phyloP scores from a whole-genome alignment of 35 echinoderm and acorn worm genomes.

The Apostichopus californicus region DNA sequence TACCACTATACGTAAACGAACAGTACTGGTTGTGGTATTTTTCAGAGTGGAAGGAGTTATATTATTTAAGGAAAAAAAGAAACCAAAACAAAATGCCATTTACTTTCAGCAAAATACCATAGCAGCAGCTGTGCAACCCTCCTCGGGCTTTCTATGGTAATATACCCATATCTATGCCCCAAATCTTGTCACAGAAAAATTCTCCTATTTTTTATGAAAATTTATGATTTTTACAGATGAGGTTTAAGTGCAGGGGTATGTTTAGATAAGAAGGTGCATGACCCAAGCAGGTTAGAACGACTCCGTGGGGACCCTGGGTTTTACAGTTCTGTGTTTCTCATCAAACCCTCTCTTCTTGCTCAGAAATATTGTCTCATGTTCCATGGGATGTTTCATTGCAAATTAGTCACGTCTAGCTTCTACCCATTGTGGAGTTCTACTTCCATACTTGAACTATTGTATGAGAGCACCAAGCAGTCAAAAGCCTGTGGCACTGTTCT shows the following conservation, averaged over 20 bases:
- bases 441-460: too few relatives aligned
- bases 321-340: constrained; percentile 22
- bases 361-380: neutral
- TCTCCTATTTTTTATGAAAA: neutral
- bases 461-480: too few relatives aligned
- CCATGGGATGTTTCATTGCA: too few relatives aligned
- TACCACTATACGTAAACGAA: neutral
- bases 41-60: neutral
- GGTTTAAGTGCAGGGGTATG: neutral
- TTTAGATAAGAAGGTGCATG: neutral
- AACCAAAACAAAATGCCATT: neutral
- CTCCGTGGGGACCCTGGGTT: constrained; percentile 21
- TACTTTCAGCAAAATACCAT: neutral
- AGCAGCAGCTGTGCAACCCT: neutral
- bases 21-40: neutral
- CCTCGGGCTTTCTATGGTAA: neutral
- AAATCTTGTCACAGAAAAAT: neutral
- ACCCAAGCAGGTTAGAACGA: neutral
- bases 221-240: neutral
- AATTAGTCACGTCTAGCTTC: neutral
- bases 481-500: too few relatives aligned
- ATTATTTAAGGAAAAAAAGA: neutral
- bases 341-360: neutral
- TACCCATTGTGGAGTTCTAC: neutral
- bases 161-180: neutral